These are phyloP conservation scores for Spisula solida DNA, from an alignment of 2,888 invertebrate species.

Conservation along the genomic window DNA sequence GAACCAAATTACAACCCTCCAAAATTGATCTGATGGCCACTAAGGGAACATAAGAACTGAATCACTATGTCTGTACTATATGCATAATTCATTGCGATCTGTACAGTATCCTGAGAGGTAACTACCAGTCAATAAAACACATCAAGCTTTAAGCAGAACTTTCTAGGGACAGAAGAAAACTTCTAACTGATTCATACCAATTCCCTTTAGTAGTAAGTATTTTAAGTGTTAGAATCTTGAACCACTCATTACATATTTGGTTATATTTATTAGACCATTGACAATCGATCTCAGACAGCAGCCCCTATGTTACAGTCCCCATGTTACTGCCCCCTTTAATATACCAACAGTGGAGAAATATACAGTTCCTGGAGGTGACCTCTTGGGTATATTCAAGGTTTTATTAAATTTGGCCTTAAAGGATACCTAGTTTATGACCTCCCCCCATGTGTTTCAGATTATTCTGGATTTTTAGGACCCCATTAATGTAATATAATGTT, in stretches of 20 bases:
- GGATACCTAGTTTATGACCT: no score
- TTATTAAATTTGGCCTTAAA: no score
- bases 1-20: not conserved
- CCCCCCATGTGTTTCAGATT: no score
- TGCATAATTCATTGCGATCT: conserved; percentile 6
- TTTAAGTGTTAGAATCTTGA: not conserved
- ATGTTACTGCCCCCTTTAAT: no score
- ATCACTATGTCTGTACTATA: conserved; percentile 8
- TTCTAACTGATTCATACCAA: not conserved
- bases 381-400: no score
- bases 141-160: not conserved
- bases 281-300: no score
- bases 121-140: conserved; percentile 5
- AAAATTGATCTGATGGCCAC: conserved; percentile 10
- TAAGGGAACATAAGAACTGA: conserved; percentile 10
- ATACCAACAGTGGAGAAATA: no score
- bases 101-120: not conserved
- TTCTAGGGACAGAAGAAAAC: not conserved
- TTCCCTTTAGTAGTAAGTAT: not conserved
- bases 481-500: not conserved
- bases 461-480: no score
- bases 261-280: no score
- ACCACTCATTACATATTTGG: not conserved
- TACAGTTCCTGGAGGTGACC: no score
- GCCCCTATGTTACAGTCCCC: no score